Conservation (phyloP, 2,888 invertebrate genomes). For the Eledona agricola region DNA sequence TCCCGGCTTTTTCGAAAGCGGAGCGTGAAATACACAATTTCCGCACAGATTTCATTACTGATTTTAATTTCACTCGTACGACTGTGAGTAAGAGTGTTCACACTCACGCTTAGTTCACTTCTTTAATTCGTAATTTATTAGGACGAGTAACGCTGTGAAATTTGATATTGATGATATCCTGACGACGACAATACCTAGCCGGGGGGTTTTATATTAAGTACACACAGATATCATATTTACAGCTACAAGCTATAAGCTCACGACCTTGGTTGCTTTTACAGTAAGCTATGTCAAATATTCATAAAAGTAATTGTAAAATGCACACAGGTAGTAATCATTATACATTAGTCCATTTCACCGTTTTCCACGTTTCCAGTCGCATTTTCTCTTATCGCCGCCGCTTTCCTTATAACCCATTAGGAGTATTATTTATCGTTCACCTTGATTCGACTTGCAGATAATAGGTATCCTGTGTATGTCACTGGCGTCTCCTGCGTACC, state of each 20-base stretch:
- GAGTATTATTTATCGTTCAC: conserved; percentile 9
- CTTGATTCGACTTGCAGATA: conserved; percentile 66
- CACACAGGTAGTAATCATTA: no score
- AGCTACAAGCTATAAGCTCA: conserved; percentile 24
- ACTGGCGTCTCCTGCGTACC: conserved; percentile 75
- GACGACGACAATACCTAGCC: no score
- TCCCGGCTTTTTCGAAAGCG: no score
- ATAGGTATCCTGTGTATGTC: conserved; percentile 88
- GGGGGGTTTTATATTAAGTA: conserved; percentile 6
- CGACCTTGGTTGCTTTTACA: conserved; percentile 30
- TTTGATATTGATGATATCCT: not conserved
- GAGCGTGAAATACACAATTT: no score
- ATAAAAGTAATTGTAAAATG: conserved; percentile 12
- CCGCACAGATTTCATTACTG: no score
- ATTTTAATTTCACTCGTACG: no score
- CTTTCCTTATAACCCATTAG: no score
- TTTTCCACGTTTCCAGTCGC: conserved; percentile 2
- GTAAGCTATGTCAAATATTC: conserved; percentile 28
- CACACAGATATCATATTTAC: conserved; percentile 22
- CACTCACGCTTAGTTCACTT: no score
- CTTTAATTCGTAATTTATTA: no score
- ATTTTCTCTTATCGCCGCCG: no score
- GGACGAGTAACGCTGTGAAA: not conserved
- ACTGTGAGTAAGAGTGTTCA: no score
- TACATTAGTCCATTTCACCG: no score